Base-by-base conservation (phyloP, 2,113 vertebrate genomes). In the Talpa occidentalis region DNA sequence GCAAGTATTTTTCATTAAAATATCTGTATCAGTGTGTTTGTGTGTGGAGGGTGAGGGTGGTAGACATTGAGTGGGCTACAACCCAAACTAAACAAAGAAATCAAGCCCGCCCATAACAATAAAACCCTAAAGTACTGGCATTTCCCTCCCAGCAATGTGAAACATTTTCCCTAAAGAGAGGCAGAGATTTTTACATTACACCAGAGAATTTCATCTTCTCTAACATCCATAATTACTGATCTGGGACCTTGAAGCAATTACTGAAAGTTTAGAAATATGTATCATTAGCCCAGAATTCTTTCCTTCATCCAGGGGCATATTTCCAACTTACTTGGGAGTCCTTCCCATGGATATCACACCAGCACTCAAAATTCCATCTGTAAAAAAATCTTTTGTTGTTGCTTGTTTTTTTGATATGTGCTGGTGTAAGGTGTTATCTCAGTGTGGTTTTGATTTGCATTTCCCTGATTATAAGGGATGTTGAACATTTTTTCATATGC, bases 161-260 rank as follows among this genome's bases (percentile, higher is more conserved):
- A 85, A 60, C 62, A 64, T 90, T 82, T 88, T 82, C 30, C 52
- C 80, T 90, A 56, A 82, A 78, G 16, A 73, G 77, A 90, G 81
- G 3, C 11, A 86, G 69, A 81, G 11, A 73, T n/a, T 92, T 81
- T 91, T 72, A 77, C 40, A 82, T 93, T 69, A 73, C 56, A n/a
- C 76, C 24, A 86, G 79, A 70, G 84, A 92, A 87, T 94, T 77
- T 92, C 47, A 60, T 90, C 49, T 87, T 91, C 62, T 78, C 67
- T 93, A 77, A 73, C 26, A 78, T 62, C 2, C 42, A 35, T 26
- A 95, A 87, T 84, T 88, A 80, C 80, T 42, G 42, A 86, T 42
- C 14, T 69, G 91, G 80, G 79, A 91, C 56, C 35, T 67, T 67
- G 76, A 72, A 88, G 78, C 47, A 80, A 91, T 88, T 91, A 47